Evolutionary conservation across 1,140 invertebrate species (phyloP).

Genomic region (Tyrophagus putrescentiae): DNA sequence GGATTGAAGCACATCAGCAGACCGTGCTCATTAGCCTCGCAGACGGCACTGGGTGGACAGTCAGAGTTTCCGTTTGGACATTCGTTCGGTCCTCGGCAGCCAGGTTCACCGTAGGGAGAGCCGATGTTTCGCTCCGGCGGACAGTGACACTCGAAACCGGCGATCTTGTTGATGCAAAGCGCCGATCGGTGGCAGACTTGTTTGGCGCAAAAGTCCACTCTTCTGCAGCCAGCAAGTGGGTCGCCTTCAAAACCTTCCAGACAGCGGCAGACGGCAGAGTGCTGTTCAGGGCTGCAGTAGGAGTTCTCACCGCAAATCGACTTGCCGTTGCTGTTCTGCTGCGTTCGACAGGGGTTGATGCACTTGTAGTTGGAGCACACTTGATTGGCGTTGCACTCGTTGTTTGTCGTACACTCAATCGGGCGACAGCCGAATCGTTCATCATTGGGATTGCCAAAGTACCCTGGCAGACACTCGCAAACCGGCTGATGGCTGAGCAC

Average conservation of each 20-base stretch:
- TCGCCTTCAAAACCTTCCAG: constrained; percentile 53
- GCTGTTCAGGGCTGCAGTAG: constrained; percentile 57
- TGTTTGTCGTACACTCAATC: constrained; percentile 30
- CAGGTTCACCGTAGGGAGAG: constrained; percentile 64
- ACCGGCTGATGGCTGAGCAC: constrained; percentile 49
- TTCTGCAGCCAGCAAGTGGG: constrained; percentile 47
- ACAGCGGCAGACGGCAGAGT: constrained; percentile 59
- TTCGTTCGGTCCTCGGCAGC: constrained; percentile 40
- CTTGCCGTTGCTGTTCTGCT: constrained; percentile 2
- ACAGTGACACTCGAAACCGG: constrained; percentile 54
- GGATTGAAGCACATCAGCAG: constrained; percentile 25
- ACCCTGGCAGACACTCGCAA: constrained; percentile 61
- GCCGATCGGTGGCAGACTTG: constrained; percentile 61
- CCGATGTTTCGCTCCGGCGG: constrained; percentile 56
- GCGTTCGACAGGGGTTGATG: constrained; percentile 26
- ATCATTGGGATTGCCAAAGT: constrained; percentile 54
- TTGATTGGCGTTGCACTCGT: constrained; percentile 26
- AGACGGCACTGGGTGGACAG: constrained; percentile 29
- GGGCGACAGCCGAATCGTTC: constrained; percentile 28
- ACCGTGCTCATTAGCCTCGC: constrained; percentile 22
- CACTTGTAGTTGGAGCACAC: constrained; percentile 29
- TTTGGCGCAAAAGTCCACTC: constrained; percentile 60
- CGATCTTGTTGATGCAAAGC: constrained; percentile 50
- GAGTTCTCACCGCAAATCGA: constrained; percentile 59
- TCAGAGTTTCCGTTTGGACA: constrained; percentile 24